These are phyloP conservation scores for Lasioglossum zephyrum DNA, from an alignment of 2,888 invertebrate species.

Conservation along the genomic window DNA sequence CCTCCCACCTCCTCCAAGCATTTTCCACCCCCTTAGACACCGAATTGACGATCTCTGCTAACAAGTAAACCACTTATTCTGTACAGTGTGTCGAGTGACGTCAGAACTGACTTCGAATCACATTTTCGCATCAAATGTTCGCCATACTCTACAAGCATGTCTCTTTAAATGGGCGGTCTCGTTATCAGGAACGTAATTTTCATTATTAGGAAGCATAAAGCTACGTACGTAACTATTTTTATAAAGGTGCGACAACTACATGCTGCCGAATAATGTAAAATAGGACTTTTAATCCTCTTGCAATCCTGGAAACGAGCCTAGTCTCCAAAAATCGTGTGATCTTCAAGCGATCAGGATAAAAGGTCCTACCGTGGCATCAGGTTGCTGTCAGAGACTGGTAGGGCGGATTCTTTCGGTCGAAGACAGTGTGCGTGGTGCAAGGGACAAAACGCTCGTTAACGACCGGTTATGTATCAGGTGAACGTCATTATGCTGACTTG, in stretches of 20 bases:
- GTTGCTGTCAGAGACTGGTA: not conserved
- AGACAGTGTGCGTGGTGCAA: slow-evolving; percentile 13
- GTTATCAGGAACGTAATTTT: too few relatives aligned
- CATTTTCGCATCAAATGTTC: not conserved
- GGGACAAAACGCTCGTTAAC: slow-evolving; percentile 40
- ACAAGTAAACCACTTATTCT: slow-evolving; percentile 68
- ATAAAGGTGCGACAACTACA: too few relatives aligned
- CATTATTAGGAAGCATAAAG: too few relatives aligned
- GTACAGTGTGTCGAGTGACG: slow-evolving; percentile 10
- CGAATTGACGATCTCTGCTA: slow-evolving; percentile 71
- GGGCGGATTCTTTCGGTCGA: not conserved
- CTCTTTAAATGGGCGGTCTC: too few relatives aligned
- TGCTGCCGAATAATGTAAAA: too few relatives aligned
- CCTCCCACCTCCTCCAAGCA: slow-evolving; percentile 47
- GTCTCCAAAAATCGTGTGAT: too few relatives aligned
- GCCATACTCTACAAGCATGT: too few relatives aligned
- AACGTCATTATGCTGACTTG: slow-evolving; percentile 62
- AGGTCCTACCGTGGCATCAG: too few relatives aligned
- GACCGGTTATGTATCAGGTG: slow-evolving; percentile 42
- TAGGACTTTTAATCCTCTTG: too few relatives aligned
- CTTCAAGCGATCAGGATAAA: too few relatives aligned
- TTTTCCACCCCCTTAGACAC: slow-evolving; percentile 74
- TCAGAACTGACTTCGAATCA: not conserved
- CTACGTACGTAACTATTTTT: too few relatives aligned
- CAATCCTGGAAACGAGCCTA: too few relatives aligned